Conservation (phyloP, 1,140 invertebrate species). For the Pseudomyrmex pallidus region DNA sequence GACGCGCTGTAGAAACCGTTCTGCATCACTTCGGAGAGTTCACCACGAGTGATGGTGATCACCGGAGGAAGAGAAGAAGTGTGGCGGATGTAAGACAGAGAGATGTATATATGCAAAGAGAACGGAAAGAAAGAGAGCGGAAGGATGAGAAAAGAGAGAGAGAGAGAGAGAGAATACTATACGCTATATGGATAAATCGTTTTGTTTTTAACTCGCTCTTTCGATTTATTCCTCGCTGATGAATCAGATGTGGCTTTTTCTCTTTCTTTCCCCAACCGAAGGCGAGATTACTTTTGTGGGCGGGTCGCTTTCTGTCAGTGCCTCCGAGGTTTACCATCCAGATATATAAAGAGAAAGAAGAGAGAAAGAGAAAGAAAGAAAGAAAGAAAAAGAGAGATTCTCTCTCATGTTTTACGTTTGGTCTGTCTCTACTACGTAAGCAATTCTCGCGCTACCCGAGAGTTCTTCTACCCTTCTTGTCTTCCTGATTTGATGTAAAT, state of each 20-base stretch:
- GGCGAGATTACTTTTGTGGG: slow-evolving; percentile 85
- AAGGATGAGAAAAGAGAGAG: slow-evolving; percentile 53
- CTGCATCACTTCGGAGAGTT: slow-evolving; percentile 55
- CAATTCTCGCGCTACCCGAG: slow-evolving; percentile 64
- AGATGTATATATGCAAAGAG: not conserved
- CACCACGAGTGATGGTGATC: slow-evolving; percentile 47
- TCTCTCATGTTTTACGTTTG: slow-evolving; percentile 49
- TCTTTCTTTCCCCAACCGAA: slow-evolving; percentile 67
- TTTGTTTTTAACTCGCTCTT: slow-evolving; percentile 77
- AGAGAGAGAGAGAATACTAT: slow-evolving; percentile 48
- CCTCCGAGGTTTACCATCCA: slow-evolving; percentile 79
- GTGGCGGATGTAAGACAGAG: slow-evolving; percentile 31
- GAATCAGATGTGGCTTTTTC: slow-evolving; percentile 82
- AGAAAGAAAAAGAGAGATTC: slow-evolving; percentile 42
- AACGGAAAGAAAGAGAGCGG: slow-evolving; percentile 25
- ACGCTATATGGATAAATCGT: slow-evolving; percentile 68
- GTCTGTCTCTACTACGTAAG: slow-evolving; percentile 34
- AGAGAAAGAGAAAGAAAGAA: not conserved
- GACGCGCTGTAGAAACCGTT: slow-evolving; percentile 54
- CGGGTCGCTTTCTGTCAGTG: slow-evolving; percentile 85
- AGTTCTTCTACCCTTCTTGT: slow-evolving; percentile 53
- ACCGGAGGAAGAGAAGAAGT: slow-evolving; percentile 52
- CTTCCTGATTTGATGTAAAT: slow-evolving; percentile 81
- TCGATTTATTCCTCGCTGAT: slow-evolving; percentile 83
- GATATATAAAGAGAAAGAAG: slow-evolving; percentile 77